Evolutionary conservation across 1,140 invertebrate species (phyloP), one percentile per base, ranked within the genome.

Genomic region (Scylla paramamosain): DNA sequence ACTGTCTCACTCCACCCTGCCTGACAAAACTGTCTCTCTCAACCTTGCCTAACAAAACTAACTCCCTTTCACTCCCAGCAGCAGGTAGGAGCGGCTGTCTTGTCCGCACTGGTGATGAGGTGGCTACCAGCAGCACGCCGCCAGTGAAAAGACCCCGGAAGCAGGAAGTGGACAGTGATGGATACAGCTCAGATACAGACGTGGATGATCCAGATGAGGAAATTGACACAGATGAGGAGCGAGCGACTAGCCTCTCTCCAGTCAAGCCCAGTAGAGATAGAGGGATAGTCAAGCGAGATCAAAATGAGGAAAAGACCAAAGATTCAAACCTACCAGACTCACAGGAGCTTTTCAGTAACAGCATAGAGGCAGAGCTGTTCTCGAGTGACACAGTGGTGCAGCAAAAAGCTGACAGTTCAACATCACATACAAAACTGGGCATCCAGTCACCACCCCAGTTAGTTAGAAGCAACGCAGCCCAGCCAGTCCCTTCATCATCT

Each of bases 181-280:
- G 92, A 3, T 93, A 93, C 82, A 93, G 77, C 82, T 93, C 92
- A n/a, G 92, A 93, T n/a, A 93, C 92, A 45, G 92, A 93, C 39
- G 77, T 93, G 16, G 92, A 93, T 46, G 92, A 93, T n/a, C 67
- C 77, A 4, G 92, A 84, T n/a, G 14, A 45, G 39, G 88, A 90
- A 16, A 46, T 91, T 4, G 45, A 46, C 89, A 91, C 45, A 14
- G 52, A 48, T 91, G 89, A 91, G 31, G 89, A 91, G 32, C 52
- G 20, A 91, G 45, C 25, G 7, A 29, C 25, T 25, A 39, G 10
- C n/a, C 89, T 91, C 25, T 20, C 86, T 28, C 45, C 86, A n/a
- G 28, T 29, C 20, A 39, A 77, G 67, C 67, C 25, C 12, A 77
- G n/a, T 25, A 77, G 8, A n/a, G 25, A n/a, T 7, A 77, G 20